phyloP scores from a whole-genome alignment of 2,888 invertebrate genomes.

The Pheosia tremula region DNA sequence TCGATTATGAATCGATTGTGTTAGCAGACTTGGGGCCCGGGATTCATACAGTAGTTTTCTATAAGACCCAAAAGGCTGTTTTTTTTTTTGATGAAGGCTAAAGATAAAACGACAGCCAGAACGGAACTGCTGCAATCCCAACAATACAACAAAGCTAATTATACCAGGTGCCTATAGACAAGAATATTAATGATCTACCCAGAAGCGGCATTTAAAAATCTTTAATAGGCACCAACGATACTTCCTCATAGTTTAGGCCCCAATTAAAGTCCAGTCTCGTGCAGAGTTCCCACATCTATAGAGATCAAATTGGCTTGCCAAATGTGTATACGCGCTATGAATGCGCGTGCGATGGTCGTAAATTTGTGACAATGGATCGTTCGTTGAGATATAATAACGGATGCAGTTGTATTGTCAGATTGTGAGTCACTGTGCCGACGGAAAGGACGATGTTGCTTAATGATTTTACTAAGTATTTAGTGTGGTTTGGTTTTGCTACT shows the following conservation, averaged over 20 bases:
- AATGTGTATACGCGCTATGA: conserved; percentile 24
- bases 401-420: conserved; percentile 4
- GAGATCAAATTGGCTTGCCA: conserved; percentile 28
- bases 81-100: too few relatives aligned
- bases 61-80: too few relatives aligned
- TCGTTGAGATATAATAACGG: conserved; percentile 3
- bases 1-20: too few relatives aligned
- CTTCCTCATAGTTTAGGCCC: conserved; percentile 6
- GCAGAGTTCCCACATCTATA: conserved; percentile 30
- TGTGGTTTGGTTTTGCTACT: neutral
- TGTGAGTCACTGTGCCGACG: neutral
- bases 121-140: too few relatives aligned
- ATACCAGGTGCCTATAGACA: neutral
- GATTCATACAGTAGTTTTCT: too few relatives aligned
- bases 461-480: neutral
- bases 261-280: conserved; percentile 37
- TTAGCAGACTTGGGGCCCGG: too few relatives aligned
- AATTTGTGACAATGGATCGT: conserved; percentile 20
- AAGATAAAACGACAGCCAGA: too few relatives aligned
- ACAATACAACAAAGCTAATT: too few relatives aligned
- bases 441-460: neutral
- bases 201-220: neutral
- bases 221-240: neutral
- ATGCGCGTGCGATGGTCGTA: conserved; percentile 18
- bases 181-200: neutral